These are phyloP conservation scores for Drosophila neoperkinsi DNA, from an alignment of 2,888 invertebrate genomes.

Conservation along the genomic window DNA sequence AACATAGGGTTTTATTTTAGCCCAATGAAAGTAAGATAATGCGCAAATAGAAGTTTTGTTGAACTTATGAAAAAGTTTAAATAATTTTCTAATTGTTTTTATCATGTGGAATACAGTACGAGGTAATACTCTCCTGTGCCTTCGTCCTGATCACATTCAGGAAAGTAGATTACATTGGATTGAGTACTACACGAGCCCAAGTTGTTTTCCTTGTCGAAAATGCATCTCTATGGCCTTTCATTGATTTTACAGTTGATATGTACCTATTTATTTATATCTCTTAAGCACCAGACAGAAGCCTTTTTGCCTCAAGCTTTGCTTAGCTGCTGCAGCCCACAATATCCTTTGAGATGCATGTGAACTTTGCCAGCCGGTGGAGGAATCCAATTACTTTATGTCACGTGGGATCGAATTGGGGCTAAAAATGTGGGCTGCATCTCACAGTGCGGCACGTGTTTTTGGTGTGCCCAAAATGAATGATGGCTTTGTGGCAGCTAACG, in stretches of 20 bases:
- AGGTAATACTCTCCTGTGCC: background rate
- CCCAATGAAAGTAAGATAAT: background rate
- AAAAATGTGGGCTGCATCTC: background rate
- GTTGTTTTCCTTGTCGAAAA: background rate
- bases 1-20: background rate
- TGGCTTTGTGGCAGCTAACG: slow-evolving; percentile 17
- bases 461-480: slow-evolving; percentile 13
- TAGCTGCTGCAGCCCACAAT: background rate
- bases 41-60: background rate
- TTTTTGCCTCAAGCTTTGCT: background rate
- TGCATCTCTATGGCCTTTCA: background rate
- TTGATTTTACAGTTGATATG: slow-evolving; percentile 4
- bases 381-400: slow-evolving; percentile 26
- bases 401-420: background rate
- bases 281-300: background rate
- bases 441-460: slow-evolving; percentile 1
- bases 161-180: background rate
- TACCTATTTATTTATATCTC: background rate
- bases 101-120: too few species aligned
- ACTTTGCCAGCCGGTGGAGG: background rate
- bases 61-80: background rate
- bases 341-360: background rate
- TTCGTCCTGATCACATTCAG: background rate
- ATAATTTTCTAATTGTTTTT: background rate
- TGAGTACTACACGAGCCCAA: background rate